Conservation (phyloP, 92 coral and sea anemone genomes). For the Pocillopora meandrina region DNA sequence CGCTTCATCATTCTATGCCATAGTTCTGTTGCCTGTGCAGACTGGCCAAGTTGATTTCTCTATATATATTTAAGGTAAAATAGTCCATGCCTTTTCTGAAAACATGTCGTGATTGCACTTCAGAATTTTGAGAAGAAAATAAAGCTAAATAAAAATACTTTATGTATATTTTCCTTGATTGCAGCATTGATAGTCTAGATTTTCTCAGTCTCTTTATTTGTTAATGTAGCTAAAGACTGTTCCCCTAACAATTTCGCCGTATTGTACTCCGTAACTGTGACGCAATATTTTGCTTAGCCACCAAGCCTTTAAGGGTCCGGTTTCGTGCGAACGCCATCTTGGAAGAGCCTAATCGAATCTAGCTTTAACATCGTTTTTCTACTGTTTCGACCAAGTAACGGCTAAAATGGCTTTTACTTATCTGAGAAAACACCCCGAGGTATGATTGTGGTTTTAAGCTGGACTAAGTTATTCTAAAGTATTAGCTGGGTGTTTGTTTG, state of each 20-base stretch:
- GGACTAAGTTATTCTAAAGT: neutral
- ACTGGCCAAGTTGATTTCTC: too few relatives aligned
- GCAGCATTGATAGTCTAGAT: too few relatives aligned
- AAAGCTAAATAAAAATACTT: too few relatives aligned
- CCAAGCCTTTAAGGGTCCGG: conserved; percentile 27
- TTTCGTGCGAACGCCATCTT: conserved; percentile 57
- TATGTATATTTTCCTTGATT: too few relatives aligned
- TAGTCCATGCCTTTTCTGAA: too few relatives aligned
- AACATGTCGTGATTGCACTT: too few relatives aligned
- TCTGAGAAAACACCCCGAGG: conserved; percentile 69
- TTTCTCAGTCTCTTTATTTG: neutral
- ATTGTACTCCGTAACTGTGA: conserved; percentile 2
- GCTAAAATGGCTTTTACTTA: conserved; percentile 57
- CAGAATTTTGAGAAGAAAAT: too few relatives aligned
- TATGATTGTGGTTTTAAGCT: neutral
- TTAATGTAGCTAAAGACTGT: too few relatives aligned
- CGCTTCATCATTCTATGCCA: too few relatives aligned
- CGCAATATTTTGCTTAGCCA: conserved; percentile 24
- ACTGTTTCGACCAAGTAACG: neutral
- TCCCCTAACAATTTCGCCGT: too few relatives aligned
- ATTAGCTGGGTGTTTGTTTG: neutral
- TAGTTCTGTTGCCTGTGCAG: too few relatives aligned
- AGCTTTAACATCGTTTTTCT: conserved; percentile 18
- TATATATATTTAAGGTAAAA: too few relatives aligned
- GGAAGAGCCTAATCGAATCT: neutral